Conservation (phyloP, 2,888 invertebrate species). For the Dicyrtomina minuta region DNA sequence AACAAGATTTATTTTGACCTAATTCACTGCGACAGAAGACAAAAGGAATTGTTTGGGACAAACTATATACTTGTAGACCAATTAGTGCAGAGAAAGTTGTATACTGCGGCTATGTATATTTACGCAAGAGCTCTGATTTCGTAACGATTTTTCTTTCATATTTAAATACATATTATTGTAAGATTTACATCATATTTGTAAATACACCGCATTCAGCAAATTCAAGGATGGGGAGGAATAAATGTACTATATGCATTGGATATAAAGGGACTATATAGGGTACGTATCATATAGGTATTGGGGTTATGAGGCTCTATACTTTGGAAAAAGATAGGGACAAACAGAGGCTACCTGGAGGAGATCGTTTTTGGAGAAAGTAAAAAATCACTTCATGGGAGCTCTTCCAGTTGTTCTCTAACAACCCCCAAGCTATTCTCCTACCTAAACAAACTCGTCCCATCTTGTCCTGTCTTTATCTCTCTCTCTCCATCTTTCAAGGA, state of each 20-base stretch:
- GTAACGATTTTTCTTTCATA: too few species aligned
- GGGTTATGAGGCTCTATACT: too few species aligned
- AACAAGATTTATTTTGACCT: too few species aligned
- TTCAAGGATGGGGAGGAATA: background rate
- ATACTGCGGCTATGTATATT: too few species aligned
- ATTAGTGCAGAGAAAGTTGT: too few species aligned
- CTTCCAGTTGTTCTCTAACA: conserved; percentile 45
- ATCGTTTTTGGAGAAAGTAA: conserved; percentile 9
- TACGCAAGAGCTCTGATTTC: too few species aligned
- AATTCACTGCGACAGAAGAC: too few species aligned
- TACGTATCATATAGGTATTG: conserved; percentile 3
- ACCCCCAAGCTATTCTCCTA: conserved; percentile 28
- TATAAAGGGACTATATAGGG: background rate
- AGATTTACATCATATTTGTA: background rate
- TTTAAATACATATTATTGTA: conserved; percentile 12
- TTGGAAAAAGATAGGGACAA: background rate
- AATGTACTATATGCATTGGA: too few species aligned
- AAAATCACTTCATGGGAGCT: conserved; percentile 51
- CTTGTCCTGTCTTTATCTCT: background rate
- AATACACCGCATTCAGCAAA: too few species aligned
- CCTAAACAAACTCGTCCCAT: conserved; percentile 30
- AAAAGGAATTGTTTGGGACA: too few species aligned
- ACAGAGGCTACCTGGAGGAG: conserved; percentile 16
- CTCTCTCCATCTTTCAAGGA: background rate
- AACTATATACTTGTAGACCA: too few species aligned